Evolutionary conservation across 2,113 vertebrate species (phyloP), one percentile per base, ranked within the genome.

Genomic region (Paralichthys olivaceus): DNA sequence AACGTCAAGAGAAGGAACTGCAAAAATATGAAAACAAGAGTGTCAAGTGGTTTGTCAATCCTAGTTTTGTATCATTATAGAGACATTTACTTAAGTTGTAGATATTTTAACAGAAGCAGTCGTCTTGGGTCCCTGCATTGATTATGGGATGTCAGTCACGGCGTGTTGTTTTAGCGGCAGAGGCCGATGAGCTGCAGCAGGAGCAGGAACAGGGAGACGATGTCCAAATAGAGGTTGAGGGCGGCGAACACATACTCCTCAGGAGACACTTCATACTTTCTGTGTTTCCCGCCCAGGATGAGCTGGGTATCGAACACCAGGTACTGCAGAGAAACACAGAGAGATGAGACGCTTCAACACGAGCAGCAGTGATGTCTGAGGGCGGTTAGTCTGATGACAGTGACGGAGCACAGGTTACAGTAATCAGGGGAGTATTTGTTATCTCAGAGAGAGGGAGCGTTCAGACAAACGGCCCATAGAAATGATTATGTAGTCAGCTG

Each of bases 191-290:
- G 40, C 70, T 91, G 73, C 81, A 97, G 90, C 64, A 96, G 83
- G 53, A 96, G 72, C 26, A 96, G 54, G 88, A 95, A 96, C 79
- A 96, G 62, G 54, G 80, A 85, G 62, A 95, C 55, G 5, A 96
- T 91, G 71, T 96, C 95, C 90, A 97, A 55, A 78, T 95, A 96
- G 63, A 96, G 94, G 75, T 93, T 96, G 54, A 95, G 93, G 23
- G 92, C 90, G 47, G 96, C 95, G 80, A 95, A 96, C 60, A 96
- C 72, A 5, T 96, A 96, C 66, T 97, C 95, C 82, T 96, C 95
- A 0, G 95, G 94, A 83, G 85, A 93, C 68, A 95, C 11, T 53
- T 81, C 13, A 43, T 87, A 93, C 72, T 93, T 90, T 68, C 71
- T 90, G 80, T 95, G 87, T 29, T 95, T 96, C 25, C 84, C 91